Evolutionary conservation across 2,113 vertebrate species (phyloP).

Genomic region (Mustela nigripes): DNA sequence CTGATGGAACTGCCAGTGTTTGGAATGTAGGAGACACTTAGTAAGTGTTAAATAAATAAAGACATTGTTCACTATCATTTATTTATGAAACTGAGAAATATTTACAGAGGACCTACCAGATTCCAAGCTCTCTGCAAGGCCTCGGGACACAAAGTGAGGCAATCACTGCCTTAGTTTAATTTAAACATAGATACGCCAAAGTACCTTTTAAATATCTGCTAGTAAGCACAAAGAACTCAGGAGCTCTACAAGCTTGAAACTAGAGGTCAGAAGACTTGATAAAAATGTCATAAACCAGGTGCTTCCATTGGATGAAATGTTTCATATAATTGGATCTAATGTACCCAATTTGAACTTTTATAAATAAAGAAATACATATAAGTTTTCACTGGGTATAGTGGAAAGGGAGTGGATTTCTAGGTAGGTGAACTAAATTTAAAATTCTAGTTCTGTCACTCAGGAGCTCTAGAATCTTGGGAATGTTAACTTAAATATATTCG

Average conservation of each 20-base stretch:
- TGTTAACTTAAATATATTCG: background rate
- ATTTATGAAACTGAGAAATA: conserved; percentile 26
- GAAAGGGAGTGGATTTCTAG: background rate
- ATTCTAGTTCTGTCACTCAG: conserved; percentile 28
- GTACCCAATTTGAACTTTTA: background rate
- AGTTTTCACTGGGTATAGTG: background rate
- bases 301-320: background rate
- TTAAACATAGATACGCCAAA: background rate
- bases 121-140: background rate
- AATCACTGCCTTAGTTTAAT: background rate
- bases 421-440: background rate
- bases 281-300: background rate
- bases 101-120: background rate
- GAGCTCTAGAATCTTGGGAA: background rate
- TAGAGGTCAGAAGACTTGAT: background rate
- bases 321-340: background rate
- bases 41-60: background rate
- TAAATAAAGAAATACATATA: background rate
- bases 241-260: background rate
- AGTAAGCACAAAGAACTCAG: background rate
- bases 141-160: background rate
- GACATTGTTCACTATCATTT: background rate
- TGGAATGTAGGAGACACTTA: background rate
- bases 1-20: background rate
- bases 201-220: background rate